Percentiles rank a stretch among this genome's conserved stretches.
These are phyloP conservation scores for Pipistrellus pipistrellus DNA, from an alignment of 2,797 vertebrate genomes.

Conservation along the genomic window DNA sequence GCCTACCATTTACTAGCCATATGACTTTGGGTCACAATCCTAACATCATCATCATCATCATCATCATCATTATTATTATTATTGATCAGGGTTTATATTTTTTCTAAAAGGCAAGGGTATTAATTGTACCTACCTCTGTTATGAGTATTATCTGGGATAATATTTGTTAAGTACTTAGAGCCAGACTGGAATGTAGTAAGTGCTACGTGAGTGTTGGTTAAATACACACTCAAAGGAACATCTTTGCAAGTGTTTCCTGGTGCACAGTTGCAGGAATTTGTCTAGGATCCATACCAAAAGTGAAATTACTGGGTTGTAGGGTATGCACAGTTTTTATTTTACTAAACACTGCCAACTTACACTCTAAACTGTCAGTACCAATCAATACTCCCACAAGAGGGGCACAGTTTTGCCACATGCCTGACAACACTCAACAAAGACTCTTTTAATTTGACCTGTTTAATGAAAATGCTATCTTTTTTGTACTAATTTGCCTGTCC, in stretches of 20 bases:
- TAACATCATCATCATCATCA: not conserved
- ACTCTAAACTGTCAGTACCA: not conserved
- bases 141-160: not conserved
- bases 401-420: not conserved
- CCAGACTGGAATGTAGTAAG: conserved; percentile 24
- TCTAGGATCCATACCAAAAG: not conserved
- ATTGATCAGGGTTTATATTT: not conserved
- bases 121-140: not conserved
- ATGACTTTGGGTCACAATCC: not conserved
- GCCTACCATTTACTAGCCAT: not conserved
- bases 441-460: not conserved
- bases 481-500: not conserved
- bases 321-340: not conserved
- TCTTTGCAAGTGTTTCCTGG: not conserved
- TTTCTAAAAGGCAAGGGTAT: not conserved
- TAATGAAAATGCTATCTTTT: not conserved
- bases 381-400: too few relatives aligned
- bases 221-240: not conserved
- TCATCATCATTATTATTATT: not conserved
- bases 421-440: not conserved
- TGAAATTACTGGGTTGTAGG: not conserved
- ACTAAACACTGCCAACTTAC: not conserved
- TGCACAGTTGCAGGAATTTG: not conserved
- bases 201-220: not conserved
- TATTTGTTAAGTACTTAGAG: conserved; percentile 9